These are phyloP conservation scores for Pocota personata DNA, from an alignment of 2,888 invertebrate species.

Conservation along the genomic window DNA sequence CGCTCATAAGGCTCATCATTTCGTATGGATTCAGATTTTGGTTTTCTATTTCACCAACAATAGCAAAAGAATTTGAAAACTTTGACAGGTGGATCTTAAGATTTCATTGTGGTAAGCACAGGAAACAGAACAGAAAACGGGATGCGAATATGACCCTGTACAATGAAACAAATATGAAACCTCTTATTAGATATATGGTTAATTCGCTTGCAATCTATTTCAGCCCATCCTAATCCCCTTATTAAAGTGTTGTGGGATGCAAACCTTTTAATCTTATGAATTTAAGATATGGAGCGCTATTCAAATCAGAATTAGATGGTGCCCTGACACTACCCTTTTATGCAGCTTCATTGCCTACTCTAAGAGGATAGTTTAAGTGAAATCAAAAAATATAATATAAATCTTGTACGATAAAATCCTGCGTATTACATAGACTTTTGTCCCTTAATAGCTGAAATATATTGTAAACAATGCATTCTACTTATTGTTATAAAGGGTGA, in stretches of 20 bases:
- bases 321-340: too few species aligned
- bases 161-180: background rate
- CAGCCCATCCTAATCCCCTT: background rate
- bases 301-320: too few species aligned
- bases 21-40: background rate
- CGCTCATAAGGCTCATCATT: background rate
- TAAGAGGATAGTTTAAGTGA: too few species aligned
- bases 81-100: background rate
- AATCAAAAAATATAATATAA: too few species aligned
- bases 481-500: background rate
- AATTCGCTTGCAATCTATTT: background rate
- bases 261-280: background rate
- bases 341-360: too few species aligned
- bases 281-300: too few species aligned
- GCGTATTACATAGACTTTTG: too few species aligned
- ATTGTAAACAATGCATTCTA: too few species aligned
- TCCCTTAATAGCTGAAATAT: too few species aligned
- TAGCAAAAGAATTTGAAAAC: background rate
- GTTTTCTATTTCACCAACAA: background rate
- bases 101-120: background rate
- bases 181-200: background rate
- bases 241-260: background rate
- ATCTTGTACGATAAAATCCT: too few species aligned
- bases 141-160: conserved; percentile 8
- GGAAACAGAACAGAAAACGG: background rate